Percentiles rank a stretch among this genome's conserved stretches.
phyloP scores from a whole-genome alignment of 2,888 invertebrate genomes.

The Acrocyrtus sp. region DNA sequence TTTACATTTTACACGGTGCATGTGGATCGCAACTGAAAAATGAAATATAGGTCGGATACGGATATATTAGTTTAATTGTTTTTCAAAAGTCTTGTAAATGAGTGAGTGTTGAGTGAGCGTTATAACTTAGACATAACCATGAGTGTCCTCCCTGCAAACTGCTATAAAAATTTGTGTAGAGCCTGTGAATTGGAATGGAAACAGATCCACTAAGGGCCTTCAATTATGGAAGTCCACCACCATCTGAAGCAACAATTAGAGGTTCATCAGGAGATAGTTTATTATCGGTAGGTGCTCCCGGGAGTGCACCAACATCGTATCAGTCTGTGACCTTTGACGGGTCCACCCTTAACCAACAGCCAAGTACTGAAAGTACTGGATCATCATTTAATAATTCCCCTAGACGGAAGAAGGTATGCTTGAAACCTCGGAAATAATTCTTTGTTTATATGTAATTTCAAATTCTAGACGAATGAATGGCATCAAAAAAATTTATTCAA shows the following conservation, averaged over 20 bases:
- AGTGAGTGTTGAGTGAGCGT: no score
- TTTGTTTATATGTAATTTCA: neutral
- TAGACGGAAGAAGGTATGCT: constrained; percentile 37
- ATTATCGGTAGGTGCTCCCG: constrained; percentile 14
- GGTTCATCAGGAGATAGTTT: constrained; percentile 45
- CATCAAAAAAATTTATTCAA: neutral
- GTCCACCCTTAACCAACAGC: constrained; percentile 23
- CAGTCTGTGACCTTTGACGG: constrained; percentile 55
- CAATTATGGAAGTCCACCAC: constrained; percentile 50
- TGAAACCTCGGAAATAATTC: no score
- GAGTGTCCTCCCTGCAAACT: constrained; percentile 32
- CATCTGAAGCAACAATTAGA: constrained; percentile 41
- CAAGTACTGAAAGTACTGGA: constrained; percentile 25
- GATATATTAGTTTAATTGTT: no score
- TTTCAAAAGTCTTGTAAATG: no score
- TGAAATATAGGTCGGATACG: no score
- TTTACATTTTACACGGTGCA: no score
- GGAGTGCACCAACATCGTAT: constrained; percentile 28
- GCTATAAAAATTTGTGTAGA: constrained; percentile 32
- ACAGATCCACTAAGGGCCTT: constrained; percentile 58
- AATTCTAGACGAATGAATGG: neutral
- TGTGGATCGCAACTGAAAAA: no score
- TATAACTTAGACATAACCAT: no score
- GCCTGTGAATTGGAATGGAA: constrained; percentile 56
- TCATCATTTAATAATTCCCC: constrained; percentile 36